Conservation (phyloP, 1,140 invertebrate genomes). For the Rhyacophila brunnea region DNA sequence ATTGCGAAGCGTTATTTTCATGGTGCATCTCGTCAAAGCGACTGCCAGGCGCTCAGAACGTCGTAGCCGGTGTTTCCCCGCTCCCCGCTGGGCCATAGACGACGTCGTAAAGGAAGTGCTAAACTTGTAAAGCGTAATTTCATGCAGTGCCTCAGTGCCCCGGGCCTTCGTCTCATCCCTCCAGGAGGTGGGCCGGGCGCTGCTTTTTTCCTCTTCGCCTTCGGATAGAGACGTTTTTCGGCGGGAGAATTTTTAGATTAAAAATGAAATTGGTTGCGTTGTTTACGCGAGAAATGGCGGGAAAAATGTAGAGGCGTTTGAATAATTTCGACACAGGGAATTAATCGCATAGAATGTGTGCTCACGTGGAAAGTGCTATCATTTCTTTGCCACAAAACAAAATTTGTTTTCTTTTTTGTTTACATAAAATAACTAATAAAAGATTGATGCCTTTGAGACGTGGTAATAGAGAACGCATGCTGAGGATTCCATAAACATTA, state of each 20-base stretch:
- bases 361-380: no score
- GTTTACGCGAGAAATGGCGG: slow-evolving; percentile 18
- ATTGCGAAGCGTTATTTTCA: no score
- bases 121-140: slow-evolving; percentile 38
- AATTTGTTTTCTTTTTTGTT: no score
- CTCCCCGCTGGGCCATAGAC: slow-evolving; percentile 21
- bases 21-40: no score
- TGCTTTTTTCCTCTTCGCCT: slow-evolving; percentile 15
- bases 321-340: no score
- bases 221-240: slow-evolving; percentile 28
- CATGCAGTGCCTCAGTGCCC: slow-evolving; percentile 27
- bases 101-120: slow-evolving; percentile 34
- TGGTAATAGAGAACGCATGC: no score
- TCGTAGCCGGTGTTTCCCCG: slow-evolving; percentile 19
- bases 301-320: slow-evolving; percentile 7
- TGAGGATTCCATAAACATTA: no score
- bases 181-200: slow-evolving; percentile 12
- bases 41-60: slow-evolving; percentile 12
- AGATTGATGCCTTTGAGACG: no score
- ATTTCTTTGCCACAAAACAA: no score
- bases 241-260: slow-evolving; percentile 25
- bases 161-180: slow-evolving; percentile 24
- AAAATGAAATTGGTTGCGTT: slow-evolving; percentile 34
- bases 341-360: no score
- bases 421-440: no score